These are phyloP conservation scores for Molossus alvarezi DNA, from an alignment of 2,797 vertebrate species.

Conservation along the genomic window DNA sequence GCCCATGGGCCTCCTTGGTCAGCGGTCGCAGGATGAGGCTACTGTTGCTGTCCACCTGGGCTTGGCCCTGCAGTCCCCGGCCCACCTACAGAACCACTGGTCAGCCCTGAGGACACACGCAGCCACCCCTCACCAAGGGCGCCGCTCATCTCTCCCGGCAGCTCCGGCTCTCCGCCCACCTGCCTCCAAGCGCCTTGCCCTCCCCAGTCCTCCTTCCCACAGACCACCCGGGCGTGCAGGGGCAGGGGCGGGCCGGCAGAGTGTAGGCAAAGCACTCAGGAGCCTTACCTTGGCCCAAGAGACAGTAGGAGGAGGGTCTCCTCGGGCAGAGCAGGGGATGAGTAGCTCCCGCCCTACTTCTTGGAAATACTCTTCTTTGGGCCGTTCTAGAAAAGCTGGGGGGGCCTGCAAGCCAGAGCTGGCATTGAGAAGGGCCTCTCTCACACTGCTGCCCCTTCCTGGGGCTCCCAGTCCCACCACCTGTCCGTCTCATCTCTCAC, in stretches of 20 bases:
- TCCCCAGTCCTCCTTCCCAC: constrained; percentile 13
- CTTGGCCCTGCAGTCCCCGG: constrained; percentile 88
- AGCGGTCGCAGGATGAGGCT: constrained; percentile 94
- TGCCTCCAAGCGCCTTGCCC: background rate
- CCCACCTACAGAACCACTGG: constrained; percentile 91
- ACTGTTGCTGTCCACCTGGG: constrained; percentile 92
- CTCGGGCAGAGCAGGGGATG: constrained; percentile 93
- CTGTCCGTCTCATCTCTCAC: background rate
- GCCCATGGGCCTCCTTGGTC: constrained; percentile 95
- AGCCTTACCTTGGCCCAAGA: constrained; percentile 95
- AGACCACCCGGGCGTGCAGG: background rate
- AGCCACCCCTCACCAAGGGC: constrained; percentile 60
- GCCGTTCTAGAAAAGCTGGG: constrained; percentile 92
- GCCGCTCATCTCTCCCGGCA: background rate
- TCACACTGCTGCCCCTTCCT: background rate
- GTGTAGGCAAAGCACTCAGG: too few species aligned
- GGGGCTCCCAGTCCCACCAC: background rate
- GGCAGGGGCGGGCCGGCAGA: fast-evolving
- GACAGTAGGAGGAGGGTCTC: constrained; percentile 94
- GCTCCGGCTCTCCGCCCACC: background rate
- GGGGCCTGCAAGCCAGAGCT: constrained; percentile 92
- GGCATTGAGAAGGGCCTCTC: constrained; percentile 46
- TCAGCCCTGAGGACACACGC: background rate
- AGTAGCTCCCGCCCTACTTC: constrained; percentile 96
- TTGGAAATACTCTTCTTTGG: constrained; percentile 96